Base-by-base conservation (phyloP, 2,797 vertebrate species). In the Denticeps clupeoides region DNA sequence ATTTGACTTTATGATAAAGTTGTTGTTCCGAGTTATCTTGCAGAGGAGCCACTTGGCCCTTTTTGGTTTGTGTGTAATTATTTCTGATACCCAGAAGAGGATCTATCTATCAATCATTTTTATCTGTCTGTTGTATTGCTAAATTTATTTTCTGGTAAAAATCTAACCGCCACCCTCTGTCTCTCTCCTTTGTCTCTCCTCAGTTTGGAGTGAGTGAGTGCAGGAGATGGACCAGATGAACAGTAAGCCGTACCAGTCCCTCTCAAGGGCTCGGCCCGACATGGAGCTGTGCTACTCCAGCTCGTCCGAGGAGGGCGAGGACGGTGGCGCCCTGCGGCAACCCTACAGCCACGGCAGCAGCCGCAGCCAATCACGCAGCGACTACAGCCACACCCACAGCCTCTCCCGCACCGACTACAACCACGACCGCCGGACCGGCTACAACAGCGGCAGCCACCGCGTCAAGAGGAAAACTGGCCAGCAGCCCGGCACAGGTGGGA, bases 291-390 rank as follows among this genome's bases (percentile, higher is more conserved):
- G 82, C 56, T 89, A 90, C 61, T 84, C 86, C 3, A 89, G 87
- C 59, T 90, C 88, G 49, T 90, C 88, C 1, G 88, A 90, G 47
- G 88, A 90, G 48, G 89, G 87, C 40, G 88, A 90, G 57, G 87
- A 86, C 59, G 82, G 29, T 5, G 32, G 32, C 15, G 13, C 31
- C 2, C 80, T 82, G 47, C 80, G 85, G 51, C 84, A 84, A 44
- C 77, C 87, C 5, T 89, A 86, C 2, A 82, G 51, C 85, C 86
- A 47, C 73, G 84, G 52, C 87, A 88, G 68, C 79, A 82, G 49
- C 80, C 84, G 49, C 84, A 83, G 44, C 77, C 87, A 5, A n/a
- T n/a, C n/a, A n/a, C 89, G 86, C 1, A 82, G 49, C 85, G 86
- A 48, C 73, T 83, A 68, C 84, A 88, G 75, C 35, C 16, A 19